Base-by-base conservation (phyloP, 2,797 vertebrate genomes). In the Nyctalus aviator region DNA sequence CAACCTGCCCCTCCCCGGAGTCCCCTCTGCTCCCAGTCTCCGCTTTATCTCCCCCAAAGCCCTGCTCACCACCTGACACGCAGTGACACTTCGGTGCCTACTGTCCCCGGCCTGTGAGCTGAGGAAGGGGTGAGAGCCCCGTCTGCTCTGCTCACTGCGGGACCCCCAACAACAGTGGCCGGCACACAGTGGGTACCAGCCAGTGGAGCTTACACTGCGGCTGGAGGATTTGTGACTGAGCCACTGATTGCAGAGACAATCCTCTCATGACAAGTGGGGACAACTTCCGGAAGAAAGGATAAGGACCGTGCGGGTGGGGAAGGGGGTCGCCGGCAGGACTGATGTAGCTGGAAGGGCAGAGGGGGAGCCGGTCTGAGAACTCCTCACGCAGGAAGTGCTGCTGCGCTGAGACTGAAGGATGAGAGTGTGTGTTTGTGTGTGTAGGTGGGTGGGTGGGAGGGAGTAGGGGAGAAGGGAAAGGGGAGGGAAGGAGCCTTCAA, bases 121-220 rank as follows among this genome's bases (percentile, higher is more conserved):
- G 9, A 62, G 62, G 0, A 27, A 50, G 18, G 57, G 41, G 32
- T 8, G 50, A 35, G 53, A 13, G 30, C 11, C 25, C 35, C 11
- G 25, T 68, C 3, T n/a, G 3, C 5, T 3, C 46, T 23, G 77
- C 69, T 73, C 37, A 37, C 13, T 11, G 64, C 37, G 8, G 53
- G n/a, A 5, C 17, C 48, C 25, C 17, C 5, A 0, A 13, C 55
- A 0, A 37, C 41, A 50, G 64, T 3, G 23, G 50, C 3, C 0
- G 11, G 84, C 27, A 44, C 7, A 8, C 23, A 66, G 76, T 23
- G 72, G 84, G 9, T 20, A 21, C 64, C 48, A 48, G 84, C 30
- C 59, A 30, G 48, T 0, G 25, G 50, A 78, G 46, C 17, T 25
- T 50, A 27, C 44, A 6, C n/a, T 5, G 20, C 4, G 32, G 84